Evolutionary conservation across 2,113 vertebrate genomes (phyloP).

Genomic region (Silurus asotus): DNA sequence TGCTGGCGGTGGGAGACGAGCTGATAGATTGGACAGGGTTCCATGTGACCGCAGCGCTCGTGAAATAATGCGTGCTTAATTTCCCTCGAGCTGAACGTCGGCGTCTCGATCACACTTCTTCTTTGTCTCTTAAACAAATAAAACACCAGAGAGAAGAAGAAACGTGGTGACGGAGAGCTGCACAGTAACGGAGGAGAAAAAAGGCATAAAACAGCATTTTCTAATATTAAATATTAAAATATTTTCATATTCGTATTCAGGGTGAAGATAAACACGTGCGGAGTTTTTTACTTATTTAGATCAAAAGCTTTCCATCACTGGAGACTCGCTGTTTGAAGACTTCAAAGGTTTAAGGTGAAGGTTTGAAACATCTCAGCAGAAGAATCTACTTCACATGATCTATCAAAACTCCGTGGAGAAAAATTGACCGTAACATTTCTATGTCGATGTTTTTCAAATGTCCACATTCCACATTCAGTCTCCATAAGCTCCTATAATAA

Average conservation of each 20-base stretch:
- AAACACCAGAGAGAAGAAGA: neutral
- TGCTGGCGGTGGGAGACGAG: constrained; percentile 3
- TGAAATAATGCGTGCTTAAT: constrained; percentile 27
- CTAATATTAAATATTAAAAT: neutral
- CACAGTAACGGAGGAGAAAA: neutral
- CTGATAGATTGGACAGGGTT: constrained; percentile 28
- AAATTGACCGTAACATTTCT: too few relatives aligned
- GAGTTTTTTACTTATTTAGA: too few relatives aligned
- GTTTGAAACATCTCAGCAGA: too few relatives aligned
- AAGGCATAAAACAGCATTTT: neutral
- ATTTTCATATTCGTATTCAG: neutral
- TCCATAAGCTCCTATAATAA: too few relatives aligned
- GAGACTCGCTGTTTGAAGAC: too few relatives aligned
- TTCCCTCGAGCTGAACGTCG: constrained; percentile 19
- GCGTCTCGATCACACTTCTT: neutral
- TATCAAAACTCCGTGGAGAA: too few relatives aligned
- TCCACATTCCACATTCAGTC: too few relatives aligned
- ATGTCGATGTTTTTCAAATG: too few relatives aligned
- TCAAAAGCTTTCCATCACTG: too few relatives aligned
- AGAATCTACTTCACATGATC: too few relatives aligned
- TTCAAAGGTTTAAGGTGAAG: too few relatives aligned
- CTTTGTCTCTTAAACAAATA: constrained; percentile 5
- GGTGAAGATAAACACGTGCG: neutral
- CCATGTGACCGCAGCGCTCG: constrained; percentile 26
- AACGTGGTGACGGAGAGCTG: neutral